A percentile compares a stretch with the other conserved stretches of the same genome.
phyloP scores from a whole-genome alignment of 2,113 vertebrate species.

The Pantherophis guttatus region DNA sequence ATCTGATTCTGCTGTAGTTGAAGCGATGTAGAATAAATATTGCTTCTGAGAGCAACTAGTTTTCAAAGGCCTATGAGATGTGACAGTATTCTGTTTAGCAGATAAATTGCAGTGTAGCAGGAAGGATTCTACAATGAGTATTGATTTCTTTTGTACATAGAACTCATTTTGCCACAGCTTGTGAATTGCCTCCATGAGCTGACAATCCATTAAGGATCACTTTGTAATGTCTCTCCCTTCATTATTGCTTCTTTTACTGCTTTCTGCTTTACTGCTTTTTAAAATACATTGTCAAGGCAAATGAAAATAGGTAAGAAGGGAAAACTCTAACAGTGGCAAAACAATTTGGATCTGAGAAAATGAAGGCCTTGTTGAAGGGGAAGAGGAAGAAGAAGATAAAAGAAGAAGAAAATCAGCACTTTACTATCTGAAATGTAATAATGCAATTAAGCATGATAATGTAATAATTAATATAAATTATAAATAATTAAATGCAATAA shows the following conservation, averaged over 20 bases:
- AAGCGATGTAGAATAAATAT: constrained; percentile 25
- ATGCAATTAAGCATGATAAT: constrained; percentile 25
- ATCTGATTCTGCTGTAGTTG: constrained; percentile 19
- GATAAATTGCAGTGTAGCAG: constrained; percentile 59
- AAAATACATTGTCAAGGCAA: constrained; percentile 61
- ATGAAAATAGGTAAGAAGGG: constrained; percentile 58
- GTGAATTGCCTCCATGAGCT: constrained; percentile 61
- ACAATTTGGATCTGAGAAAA: constrained; percentile 52
- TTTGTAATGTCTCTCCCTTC: constrained; percentile 65
- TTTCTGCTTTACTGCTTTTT: constrained; percentile 67
- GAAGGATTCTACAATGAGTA: constrained; percentile 66
- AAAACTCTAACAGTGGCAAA: constrained; percentile 38
- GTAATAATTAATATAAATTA: background rate
- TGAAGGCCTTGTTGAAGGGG: constrained; percentile 39
- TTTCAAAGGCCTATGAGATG: constrained; percentile 48
- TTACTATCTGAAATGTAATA: constrained; percentile 38
- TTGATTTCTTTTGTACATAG: constrained; percentile 70
- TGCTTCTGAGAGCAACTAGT: constrained; percentile 40
- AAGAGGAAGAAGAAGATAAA: background rate
- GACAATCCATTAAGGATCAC: constrained; percentile 68
- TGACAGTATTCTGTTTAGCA: constrained; percentile 61
- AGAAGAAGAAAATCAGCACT: constrained; percentile 10
- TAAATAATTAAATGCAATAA: background rate
- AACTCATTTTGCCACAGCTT: constrained; percentile 65
- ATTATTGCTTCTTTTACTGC: constrained; percentile 67